Evolutionary conservation across 2,797 vertebrate species (phyloP).

Genomic region (Lutjanus argentimaculatus): DNA sequence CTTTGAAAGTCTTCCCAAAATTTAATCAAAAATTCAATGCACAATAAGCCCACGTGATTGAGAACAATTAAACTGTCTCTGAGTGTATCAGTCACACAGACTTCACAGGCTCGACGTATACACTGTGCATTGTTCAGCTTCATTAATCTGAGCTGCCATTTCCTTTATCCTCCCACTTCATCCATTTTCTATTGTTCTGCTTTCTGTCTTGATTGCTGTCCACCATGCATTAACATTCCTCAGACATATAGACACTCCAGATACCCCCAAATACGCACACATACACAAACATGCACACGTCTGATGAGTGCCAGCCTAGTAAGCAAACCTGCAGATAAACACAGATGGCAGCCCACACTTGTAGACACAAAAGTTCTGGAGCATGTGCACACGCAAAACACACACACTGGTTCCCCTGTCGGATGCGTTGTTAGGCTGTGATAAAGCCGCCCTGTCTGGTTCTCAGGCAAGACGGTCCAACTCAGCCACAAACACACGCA

Average conservation of each 20-base stretch:
- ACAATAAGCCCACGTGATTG: neutral
- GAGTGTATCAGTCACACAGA: conserved; percentile 36
- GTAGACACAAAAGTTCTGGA: conserved; percentile 19
- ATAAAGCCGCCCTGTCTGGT: conserved; percentile 39
- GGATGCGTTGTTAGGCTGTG: conserved; percentile 22
- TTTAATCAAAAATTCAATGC: neutral
- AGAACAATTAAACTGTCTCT: conserved; percentile 25
- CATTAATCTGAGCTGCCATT: conserved; percentile 50
- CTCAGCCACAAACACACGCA: conserved; percentile 7
- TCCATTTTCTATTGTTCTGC: conserved; percentile 60
- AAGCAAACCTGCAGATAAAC: conserved; percentile 55
- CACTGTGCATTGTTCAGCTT: conserved; percentile 36
- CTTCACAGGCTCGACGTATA: conserved; percentile 30
- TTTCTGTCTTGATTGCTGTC: conserved; percentile 47
- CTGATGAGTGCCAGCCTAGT: conserved; percentile 5
- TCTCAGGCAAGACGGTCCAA: conserved; percentile 27
- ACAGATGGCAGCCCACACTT: conserved; percentile 14
- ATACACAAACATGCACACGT: neutral
- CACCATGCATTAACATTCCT: conserved; percentile 58
- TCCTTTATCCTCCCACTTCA: conserved; percentile 49
- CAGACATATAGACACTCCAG: conserved; percentile 31
- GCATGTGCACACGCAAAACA: neutral
- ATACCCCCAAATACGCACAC: conserved; percentile 6
- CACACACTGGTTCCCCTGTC: conserved; percentile 10
- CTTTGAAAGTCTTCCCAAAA: neutral